phyloP scores from a whole-genome alignment of 2,113 vertebrate species.

The Phasianus colchicus region DNA sequence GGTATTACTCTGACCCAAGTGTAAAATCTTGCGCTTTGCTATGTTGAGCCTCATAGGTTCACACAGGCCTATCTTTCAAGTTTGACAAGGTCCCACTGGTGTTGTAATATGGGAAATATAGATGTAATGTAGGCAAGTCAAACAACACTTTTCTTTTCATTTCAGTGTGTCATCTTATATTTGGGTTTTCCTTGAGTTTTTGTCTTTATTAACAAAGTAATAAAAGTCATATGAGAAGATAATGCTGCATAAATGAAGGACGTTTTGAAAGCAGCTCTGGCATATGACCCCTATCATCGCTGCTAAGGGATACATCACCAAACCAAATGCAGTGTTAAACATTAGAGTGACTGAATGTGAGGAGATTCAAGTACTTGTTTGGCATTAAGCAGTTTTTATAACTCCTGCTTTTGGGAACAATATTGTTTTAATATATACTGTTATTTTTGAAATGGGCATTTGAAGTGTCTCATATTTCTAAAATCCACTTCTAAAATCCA shows the following conservation, averaged over 20 bases:
- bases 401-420: not conserved
- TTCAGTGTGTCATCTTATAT: not conserved
- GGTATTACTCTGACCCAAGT: too few species aligned
- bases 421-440: not conserved
- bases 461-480: not conserved
- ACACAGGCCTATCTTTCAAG: too few species aligned
- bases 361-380: not conserved
- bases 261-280: not conserved
- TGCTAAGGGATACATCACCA: not conserved
- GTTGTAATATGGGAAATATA: too few species aligned
- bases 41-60: too few species aligned
- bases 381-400: not conserved
- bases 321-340: not conserved
- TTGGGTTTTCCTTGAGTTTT: not conserved
- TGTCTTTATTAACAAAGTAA: not conserved
- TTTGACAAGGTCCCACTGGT: too few species aligned
- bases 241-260: not conserved
- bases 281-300: not conserved
- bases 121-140: too few species aligned
- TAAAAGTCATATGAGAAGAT: not conserved
- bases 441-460: not conserved
- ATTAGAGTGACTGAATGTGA: rapidly evolving
- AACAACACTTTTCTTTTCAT: too few species aligned
- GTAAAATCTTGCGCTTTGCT: too few species aligned
- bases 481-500: not conserved